Evolutionary conservation across 2,113 vertebrate species (phyloP), one percentile per base, ranked within the genome.

Genomic region (Chinchilla lanigera): DNA sequence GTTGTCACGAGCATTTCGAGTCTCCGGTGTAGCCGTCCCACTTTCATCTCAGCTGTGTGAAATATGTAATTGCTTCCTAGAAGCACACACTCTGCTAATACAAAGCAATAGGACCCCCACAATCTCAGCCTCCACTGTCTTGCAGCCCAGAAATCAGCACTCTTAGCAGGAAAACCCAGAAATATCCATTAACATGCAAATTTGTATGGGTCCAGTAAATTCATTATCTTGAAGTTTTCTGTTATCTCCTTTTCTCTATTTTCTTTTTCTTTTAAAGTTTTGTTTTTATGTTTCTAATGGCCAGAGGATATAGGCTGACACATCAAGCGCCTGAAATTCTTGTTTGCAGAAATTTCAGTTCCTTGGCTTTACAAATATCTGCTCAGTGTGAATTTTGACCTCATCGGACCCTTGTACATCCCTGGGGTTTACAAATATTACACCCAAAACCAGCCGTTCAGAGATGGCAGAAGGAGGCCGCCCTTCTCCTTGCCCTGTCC

Each of bases 331-430:
- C 69, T 89, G 30, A 94, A 92, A 67, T 13, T 7, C 4, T 47
- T 93, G 30, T 75, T 86, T 92, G 41, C 41, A 94, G 82, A 90
- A 92, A 85, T 92, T 78, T n/a, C 28, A 24, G 14, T 44, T 80
- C 80, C 44, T 28, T 95, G 85, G 17, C 26, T 91, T 96, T 71
- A 30, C 17, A 33, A 60, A 56, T 69, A 44, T 77, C 86, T 89
- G 24, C 63, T 58, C 71, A 28, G 28, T 85, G 41, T 41, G 44
- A 71, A 35, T 89, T 95, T 91, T 91, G 22, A 91, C 52, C 44
- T 84, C 4, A 80, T 0, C 73, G 28, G 8, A 28, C 56, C 30
- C 54, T 38, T 30, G 22, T 3, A 3, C 54, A 61, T 95, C 5
- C 7, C n/a, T 38, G 38, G 52, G 65, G 33, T 47, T 95, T 35